These are phyloP conservation scores for Variabilichromis moorii DNA, from an alignment of 2,113 vertebrate genomes.

Conservation along the genomic window DNA sequence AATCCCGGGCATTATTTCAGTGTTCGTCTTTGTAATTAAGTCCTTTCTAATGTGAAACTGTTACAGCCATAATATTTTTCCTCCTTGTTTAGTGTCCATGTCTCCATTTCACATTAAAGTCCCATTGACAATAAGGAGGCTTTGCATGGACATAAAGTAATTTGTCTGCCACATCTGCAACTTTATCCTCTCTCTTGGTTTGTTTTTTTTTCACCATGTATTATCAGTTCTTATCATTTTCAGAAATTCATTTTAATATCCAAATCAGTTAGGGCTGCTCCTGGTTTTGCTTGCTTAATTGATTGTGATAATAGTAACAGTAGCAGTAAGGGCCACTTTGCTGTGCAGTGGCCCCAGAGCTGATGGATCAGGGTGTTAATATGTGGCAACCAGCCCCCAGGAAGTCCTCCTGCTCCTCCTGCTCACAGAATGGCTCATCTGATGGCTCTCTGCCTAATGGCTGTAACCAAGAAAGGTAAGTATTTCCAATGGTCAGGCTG, in stretches of 20 bases:
- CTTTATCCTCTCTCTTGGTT: background rate
- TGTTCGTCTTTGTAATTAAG: background rate
- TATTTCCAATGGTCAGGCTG: background rate
- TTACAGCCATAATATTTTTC: background rate
- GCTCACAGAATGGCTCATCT: conserved; percentile 84
- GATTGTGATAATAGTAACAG: background rate
- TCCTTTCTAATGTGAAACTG: background rate
- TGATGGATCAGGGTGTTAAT: conserved; percentile 80
- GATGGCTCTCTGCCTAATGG: conserved; percentile 80
- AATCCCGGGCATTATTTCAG: background rate
- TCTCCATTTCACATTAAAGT: conserved; percentile 8
- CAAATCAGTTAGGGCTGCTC: background rate
- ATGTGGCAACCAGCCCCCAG: conserved; percentile 89
- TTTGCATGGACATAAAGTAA: conserved; percentile 1
- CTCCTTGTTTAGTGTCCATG: background rate
- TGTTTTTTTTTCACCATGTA: background rate
- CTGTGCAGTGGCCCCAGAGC: conserved; percentile 77
- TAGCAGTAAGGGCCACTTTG: background rate
- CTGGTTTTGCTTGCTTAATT: background rate
- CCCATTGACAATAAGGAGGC: background rate
- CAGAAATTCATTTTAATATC: background rate
- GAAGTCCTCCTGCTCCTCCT: conserved; percentile 92
- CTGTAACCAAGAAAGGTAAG: conserved; percentile 90
- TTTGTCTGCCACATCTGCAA: background rate
- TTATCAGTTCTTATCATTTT: background rate